Evolutionary conservation across 2,113 vertebrate species (phyloP).

Genomic region (Antidorcas marsupialis): DNA sequence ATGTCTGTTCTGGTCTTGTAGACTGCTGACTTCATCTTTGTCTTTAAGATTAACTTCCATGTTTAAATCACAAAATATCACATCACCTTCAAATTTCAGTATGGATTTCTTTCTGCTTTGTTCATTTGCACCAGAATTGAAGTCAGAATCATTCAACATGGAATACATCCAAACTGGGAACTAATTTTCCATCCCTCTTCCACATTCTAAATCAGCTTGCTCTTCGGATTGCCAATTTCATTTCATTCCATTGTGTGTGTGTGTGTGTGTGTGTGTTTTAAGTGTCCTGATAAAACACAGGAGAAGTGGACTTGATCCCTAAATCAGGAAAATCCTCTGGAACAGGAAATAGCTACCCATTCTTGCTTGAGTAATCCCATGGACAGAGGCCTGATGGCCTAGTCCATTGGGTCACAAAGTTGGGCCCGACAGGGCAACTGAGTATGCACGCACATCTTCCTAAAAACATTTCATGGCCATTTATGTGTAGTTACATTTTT

Average conservation of each 20-base stretch:
- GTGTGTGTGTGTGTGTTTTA: background rate
- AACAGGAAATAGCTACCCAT: background rate
- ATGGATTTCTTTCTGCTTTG: background rate
- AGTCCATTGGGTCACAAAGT: background rate
- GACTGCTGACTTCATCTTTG: background rate
- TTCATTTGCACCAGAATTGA: background rate
- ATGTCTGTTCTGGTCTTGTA: background rate
- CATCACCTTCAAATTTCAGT: background rate
- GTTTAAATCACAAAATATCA: background rate
- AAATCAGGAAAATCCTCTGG: background rate
- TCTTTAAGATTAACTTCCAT: background rate
- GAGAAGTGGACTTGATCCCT: background rate
- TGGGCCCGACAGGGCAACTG: fast-evolving
- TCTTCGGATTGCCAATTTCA: background rate
- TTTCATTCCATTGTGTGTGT: background rate
- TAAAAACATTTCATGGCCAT: background rate
- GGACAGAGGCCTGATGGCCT: background rate
- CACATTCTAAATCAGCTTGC: background rate
- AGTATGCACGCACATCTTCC: background rate
- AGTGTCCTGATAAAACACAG: background rate
- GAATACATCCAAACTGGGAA: background rate
- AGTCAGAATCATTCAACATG: background rate
- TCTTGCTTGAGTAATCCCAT: background rate
- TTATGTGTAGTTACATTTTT: background rate
- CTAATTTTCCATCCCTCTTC: background rate